Percentiles rank a stretch among this genome's conserved stretches.
phyloP scores from a whole-genome alignment of 2,113 vertebrate genomes.

The Chionodraco myersi region DNA sequence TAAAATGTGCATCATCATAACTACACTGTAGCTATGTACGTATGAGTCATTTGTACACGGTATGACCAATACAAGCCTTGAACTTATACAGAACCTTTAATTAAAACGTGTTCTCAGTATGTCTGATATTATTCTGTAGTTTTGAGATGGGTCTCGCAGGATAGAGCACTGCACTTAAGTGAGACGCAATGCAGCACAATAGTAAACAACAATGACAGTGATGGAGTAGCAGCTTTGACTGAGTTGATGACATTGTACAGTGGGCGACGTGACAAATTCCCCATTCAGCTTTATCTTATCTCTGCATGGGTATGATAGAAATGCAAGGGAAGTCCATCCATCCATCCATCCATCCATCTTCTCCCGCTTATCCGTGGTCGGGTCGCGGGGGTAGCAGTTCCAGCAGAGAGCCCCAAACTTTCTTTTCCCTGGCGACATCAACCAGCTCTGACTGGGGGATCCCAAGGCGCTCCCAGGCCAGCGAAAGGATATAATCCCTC shows the following conservation, averaged over 20 bases:
- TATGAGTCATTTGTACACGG: no score
- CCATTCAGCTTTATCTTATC: conserved; percentile 8
- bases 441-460: no score
- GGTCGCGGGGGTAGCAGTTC: no score
- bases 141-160: conserved; percentile 2
- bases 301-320: conserved; percentile 20
- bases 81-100: neutral
- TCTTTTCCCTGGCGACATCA: no score
- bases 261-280: conserved; percentile 30
- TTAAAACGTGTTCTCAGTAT: neutral
- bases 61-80: no score
- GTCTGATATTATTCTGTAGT: neutral
- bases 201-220: conserved; percentile 62
- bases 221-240: conserved; percentile 50
- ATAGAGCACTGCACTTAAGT: conserved; percentile 19
- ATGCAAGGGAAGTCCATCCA: neutral
- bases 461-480: no score
- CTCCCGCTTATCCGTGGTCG: no score
- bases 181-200: conserved; percentile 50
- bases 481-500: no score
- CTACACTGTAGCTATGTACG: no score
- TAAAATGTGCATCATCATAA: no score
- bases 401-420: no score
- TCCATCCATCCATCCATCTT: no score
- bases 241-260: conserved; percentile 53